Conservation (phyloP, 2,797 vertebrate genomes). For the Rallus crepitans region DNA sequence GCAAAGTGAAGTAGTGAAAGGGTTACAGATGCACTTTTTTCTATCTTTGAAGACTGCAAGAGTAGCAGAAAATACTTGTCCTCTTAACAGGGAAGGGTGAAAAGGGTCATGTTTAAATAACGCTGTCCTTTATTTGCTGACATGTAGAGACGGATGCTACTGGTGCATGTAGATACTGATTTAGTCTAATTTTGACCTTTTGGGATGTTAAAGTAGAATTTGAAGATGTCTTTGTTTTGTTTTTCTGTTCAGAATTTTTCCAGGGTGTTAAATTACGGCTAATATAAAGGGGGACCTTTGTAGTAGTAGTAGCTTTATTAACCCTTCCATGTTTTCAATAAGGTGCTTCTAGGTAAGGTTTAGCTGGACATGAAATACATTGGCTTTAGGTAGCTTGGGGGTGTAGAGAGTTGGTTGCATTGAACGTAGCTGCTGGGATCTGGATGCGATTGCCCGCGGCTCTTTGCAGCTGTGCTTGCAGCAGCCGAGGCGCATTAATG, state of each 20-base stretch:
- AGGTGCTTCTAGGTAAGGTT: neutral
- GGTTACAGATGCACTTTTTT: neutral
- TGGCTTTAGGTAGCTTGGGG: neutral
- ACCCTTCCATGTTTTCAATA: neutral
- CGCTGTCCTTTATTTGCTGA: neutral
- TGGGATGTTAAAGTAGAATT: neutral
- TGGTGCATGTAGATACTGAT: neutral
- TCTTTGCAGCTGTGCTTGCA: neutral
- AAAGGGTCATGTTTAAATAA: neutral
- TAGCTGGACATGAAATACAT: neutral
- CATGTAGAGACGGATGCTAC: neutral
- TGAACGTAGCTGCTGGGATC: neutral
- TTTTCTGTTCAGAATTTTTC: neutral
- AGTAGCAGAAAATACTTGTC: neutral
- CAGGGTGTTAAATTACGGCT: neutral
- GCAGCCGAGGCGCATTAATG: neutral
- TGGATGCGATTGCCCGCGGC: neutral
- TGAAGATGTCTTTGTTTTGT: neutral
- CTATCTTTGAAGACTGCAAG: neutral
- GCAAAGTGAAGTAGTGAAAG: neutral
- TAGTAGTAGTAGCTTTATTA: neutral
- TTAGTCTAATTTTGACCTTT: neutral
- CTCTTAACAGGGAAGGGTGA: neutral
- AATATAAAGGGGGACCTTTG: neutral
- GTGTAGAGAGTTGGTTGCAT: neutral